Conservation (phyloP, 2,888 invertebrate genomes). For the Apocheima hispidaria region DNA sequence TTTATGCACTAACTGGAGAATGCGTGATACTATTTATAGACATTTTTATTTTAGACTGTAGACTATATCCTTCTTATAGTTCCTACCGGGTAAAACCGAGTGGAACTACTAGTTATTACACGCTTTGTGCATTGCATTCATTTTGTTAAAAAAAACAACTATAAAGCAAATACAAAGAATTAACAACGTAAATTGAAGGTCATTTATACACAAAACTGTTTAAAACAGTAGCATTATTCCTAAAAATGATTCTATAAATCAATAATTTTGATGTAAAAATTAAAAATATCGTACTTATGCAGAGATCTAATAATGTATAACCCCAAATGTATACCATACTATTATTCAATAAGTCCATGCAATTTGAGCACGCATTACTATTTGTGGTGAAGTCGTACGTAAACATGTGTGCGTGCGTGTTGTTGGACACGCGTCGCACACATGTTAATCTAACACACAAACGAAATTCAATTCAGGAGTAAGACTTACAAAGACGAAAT, state of each 20-base stretch:
- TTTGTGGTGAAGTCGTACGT: neutral
- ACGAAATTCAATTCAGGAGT: no score
- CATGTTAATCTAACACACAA: neutral
- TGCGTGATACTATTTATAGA: no score
- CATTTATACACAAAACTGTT: constrained; percentile 9
- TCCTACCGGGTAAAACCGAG: neutral
- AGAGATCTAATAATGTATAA: constrained; percentile 20
- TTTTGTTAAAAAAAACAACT: constrained; percentile 1
- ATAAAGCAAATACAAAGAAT: constrained; percentile 7
- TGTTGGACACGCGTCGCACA: neutral
- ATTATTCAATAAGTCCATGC: neutral
- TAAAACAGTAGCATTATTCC: constrained; percentile 11
- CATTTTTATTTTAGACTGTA: no score
- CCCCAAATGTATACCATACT: neutral
- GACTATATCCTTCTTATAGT: no score
- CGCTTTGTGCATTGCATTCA: neutral
- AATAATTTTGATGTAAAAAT: neutral
- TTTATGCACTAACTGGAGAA: no score
- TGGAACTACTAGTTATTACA: neutral
- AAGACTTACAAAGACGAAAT: no score
- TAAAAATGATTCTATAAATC: constrained; percentile 1
- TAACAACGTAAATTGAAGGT: constrained; percentile 5
- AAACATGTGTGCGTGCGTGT: neutral
- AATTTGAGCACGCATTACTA: neutral
- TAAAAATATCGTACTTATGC: constrained; percentile 10